These are phyloP conservation scores for Tonatia bakeri DNA, from an alignment of 2,113 vertebrate species.

Conservation along the genomic window DNA sequence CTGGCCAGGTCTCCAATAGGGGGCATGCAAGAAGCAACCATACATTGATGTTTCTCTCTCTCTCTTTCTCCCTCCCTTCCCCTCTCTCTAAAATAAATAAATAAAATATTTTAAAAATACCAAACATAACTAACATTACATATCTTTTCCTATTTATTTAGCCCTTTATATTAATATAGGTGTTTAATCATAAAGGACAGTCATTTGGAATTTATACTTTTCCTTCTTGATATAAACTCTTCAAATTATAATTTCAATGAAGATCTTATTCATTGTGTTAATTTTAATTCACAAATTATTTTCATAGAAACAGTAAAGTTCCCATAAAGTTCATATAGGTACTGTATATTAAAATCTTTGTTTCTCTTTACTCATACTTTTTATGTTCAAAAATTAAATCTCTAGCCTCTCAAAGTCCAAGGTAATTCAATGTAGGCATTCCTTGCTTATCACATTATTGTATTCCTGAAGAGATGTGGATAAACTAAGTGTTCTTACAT, in stretches of 20 bases:
- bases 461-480: neutral
- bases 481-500: neutral
- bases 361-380: neutral
- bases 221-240: neutral
- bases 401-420: neutral
- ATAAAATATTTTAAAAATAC: neutral
- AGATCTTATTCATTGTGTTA: neutral
- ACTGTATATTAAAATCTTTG: neutral
- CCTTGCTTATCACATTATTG: neutral
- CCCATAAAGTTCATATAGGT: neutral
- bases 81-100: too few relatives aligned
- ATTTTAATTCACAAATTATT: neutral
- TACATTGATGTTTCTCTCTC: too few relatives aligned
- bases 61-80: too few relatives aligned
- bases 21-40: too few relatives aligned
- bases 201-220: neutral
- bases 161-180: neutral
- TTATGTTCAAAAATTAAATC: neutral
- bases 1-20: too few relatives aligned
- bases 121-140: neutral
- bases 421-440: neutral
- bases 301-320: slow-evolving; percentile 10
- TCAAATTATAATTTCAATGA: neutral
- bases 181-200: neutral
- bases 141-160: neutral